A percentile compares a stretch with the other conserved stretches of the same genome.
phyloP scores from a whole-genome alignment of 2,113 vertebrate species.

The Pyxicephalus adspersus region DNA sequence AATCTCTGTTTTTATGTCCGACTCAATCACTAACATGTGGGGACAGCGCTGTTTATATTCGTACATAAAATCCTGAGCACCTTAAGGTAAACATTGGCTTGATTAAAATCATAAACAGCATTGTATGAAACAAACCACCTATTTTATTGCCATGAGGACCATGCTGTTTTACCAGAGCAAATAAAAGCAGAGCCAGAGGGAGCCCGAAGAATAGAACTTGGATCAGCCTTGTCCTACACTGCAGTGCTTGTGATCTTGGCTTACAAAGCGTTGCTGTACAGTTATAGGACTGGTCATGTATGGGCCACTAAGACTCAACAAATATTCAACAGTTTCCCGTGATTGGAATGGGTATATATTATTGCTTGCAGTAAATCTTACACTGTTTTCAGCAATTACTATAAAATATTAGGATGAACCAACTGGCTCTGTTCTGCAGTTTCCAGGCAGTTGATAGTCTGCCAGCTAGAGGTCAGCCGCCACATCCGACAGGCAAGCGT shows the following conservation, averaged over 20 bases:
- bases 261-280: too few species aligned
- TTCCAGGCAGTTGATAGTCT: too few species aligned
- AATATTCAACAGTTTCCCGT: too few species aligned
- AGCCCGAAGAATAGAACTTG: not conserved
- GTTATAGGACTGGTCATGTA: too few species aligned
- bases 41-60: slow-evolving; percentile 35
- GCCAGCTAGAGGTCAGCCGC: too few species aligned
- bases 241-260: not conserved
- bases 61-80: slow-evolving; percentile 44
- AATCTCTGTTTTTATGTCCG: slow-evolving; percentile 2
- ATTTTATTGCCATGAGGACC: slow-evolving; percentile 45
- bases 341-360: too few species aligned
- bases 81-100: slow-evolving; percentile 45
- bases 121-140: slow-evolving; percentile 45
- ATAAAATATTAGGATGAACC: too few species aligned
- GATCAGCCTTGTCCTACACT: not conserved
- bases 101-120: slow-evolving; percentile 50
- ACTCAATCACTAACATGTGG: slow-evolving; percentile 37
- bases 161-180: slow-evolving; percentile 35
- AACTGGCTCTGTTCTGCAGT: too few species aligned
- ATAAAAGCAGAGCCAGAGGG: slow-evolving; percentile 31
- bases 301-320: too few species aligned
- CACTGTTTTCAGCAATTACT: too few species aligned
- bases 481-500: too few species aligned
- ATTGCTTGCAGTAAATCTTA: too few species aligned